These are phyloP conservation scores for Atopsyche davidsoni DNA, from an alignment of 1,140 invertebrate genomes.

Conservation along the genomic window DNA sequence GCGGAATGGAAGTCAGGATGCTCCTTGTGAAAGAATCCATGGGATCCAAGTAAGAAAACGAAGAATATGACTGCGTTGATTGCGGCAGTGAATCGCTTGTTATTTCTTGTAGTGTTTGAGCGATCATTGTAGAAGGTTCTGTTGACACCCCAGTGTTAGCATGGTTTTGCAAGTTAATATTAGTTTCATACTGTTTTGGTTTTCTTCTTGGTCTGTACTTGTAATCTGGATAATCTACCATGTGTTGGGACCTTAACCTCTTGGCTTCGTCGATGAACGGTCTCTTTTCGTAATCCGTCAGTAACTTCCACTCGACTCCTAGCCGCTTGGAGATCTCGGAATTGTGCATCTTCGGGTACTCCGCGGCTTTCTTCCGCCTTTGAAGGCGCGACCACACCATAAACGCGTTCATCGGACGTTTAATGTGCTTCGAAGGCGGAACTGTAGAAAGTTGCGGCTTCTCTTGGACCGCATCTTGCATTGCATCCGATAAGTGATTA, in stretches of 20 bases:
- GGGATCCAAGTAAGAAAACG: slow-evolving; percentile 24
- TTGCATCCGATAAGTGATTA: neutral
- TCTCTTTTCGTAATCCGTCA: slow-evolving; percentile 60
- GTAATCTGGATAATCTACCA: slow-evolving; percentile 69
- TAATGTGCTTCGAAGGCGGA: slow-evolving; percentile 51
- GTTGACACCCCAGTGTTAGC: slow-evolving; percentile 25
- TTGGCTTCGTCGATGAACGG: slow-evolving; percentile 84
- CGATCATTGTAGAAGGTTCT: slow-evolving; percentile 26
- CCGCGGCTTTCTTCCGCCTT: slow-evolving; percentile 67
- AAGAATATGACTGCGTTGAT: slow-evolving; percentile 33
- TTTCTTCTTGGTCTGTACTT: slow-evolving; percentile 66
- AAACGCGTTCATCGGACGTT: slow-evolving; percentile 65
- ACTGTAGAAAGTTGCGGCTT: slow-evolving; percentile 4
- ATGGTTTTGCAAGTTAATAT: slow-evolving; percentile 34
- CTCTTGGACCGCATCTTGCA: neutral
- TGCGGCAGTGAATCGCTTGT: slow-evolving; percentile 34
- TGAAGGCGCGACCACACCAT: slow-evolving; percentile 67
- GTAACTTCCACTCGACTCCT: slow-evolving; percentile 63
- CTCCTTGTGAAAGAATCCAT: slow-evolving; percentile 20
- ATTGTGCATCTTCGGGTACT: slow-evolving; percentile 77
- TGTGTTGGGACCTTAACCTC: slow-evolving; percentile 63
- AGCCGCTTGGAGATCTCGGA: slow-evolving; percentile 70
- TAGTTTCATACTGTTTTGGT: slow-evolving; percentile 47
- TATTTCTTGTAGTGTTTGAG: slow-evolving; percentile 35
- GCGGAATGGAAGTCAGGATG: slow-evolving; percentile 18